A percentile compares a stretch with the other conserved stretches of the same genome.
Evolutionary conservation across 2,888 invertebrate genomes (phyloP).

Genomic region (Troides aeacus): DNA sequence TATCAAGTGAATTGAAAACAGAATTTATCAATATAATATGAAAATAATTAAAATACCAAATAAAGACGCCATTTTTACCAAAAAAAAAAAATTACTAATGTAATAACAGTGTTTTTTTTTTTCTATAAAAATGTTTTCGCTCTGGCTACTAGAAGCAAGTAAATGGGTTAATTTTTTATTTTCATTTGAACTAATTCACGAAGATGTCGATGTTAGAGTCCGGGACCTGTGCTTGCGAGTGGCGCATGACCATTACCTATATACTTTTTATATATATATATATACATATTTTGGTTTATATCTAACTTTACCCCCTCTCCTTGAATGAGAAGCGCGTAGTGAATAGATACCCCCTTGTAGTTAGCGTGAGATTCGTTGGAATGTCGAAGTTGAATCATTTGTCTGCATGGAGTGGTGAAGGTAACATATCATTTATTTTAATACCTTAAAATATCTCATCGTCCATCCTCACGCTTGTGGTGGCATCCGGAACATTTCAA

Average conservation of each 20-base stretch:
- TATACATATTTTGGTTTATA: conserved; percentile 34
- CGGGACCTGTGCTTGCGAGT: conserved; percentile 59
- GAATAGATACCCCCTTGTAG: conserved; percentile 63
- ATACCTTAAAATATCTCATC: background rate
- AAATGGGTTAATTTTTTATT: conserved; percentile 54
- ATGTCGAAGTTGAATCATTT: conserved; percentile 39
- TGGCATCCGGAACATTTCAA: conserved; percentile 53
- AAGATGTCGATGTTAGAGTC: conserved; percentile 62
- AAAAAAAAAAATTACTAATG: conserved; percentile 50
- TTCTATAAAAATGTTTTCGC: conserved; percentile 69
- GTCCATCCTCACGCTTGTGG: conserved; percentile 7
- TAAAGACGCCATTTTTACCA: conserved; percentile 8
- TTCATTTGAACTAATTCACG: conserved; percentile 37
- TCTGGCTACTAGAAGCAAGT: conserved; percentile 81
- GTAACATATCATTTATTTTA: conserved; percentile 8
- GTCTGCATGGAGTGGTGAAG: conserved; percentile 24
- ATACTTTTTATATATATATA: conserved; percentile 38
- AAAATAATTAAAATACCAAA: conserved; percentile 2
- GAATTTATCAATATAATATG: background rate
- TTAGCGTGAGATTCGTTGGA: conserved; percentile 74
- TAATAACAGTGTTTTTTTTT: conserved; percentile 48
- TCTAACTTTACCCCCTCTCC: conserved; percentile 48
- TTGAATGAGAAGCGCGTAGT: conserved; percentile 69
- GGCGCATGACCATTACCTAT: conserved; percentile 56
- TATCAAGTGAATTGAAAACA: background rate